These are phyloP conservation scores for Chesias legatella DNA, from an alignment of 2,888 invertebrate species.

Conservation along the genomic window DNA sequence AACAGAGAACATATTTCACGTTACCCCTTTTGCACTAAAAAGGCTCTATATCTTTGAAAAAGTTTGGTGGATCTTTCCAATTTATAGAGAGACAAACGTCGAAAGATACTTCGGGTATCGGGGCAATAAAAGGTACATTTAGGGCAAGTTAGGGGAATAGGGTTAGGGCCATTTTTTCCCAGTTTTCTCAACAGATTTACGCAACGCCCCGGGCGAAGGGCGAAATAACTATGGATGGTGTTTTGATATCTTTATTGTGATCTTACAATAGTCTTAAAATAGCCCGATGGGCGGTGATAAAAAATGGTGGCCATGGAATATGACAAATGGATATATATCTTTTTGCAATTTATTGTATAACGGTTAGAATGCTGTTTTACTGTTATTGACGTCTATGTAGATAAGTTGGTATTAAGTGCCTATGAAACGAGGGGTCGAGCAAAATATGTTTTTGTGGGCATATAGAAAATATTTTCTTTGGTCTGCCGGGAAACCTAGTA, in stretches of 20 bases:
- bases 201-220: slow-evolving; percentile 50
- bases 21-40: slow-evolving; percentile 11
- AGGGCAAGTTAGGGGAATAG: slow-evolving; percentile 24
- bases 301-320: slow-evolving; percentile 20
- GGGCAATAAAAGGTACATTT: slow-evolving; percentile 27
- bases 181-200: slow-evolving; percentile 60
- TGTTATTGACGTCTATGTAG: not conserved
- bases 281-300: slow-evolving; percentile 29
- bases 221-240: slow-evolving; percentile 43
- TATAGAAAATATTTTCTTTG: no score
- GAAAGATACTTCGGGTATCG: slow-evolving; percentile 21
- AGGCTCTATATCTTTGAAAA: slow-evolving; percentile 7
- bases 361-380: slow-evolving; percentile 8
- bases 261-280: slow-evolving; percentile 48
- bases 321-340: slow-evolving; percentile 27
- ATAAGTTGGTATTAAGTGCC: no score
- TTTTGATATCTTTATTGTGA: slow-evolving; percentile 57
- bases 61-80: slow-evolving; percentile 16
- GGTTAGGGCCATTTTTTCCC: slow-evolving; percentile 45
- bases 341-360: slow-evolving; percentile 19
- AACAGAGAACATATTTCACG: slow-evolving; percentile 3
- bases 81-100: slow-evolving; percentile 23
- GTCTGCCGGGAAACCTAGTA: no score
- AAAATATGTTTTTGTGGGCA: no score
- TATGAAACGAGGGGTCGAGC: no score